These are phyloP conservation scores for Himalopsyche kuldschensis DNA, from an alignment of 2,888 invertebrate genomes.

Conservation along the genomic window DNA sequence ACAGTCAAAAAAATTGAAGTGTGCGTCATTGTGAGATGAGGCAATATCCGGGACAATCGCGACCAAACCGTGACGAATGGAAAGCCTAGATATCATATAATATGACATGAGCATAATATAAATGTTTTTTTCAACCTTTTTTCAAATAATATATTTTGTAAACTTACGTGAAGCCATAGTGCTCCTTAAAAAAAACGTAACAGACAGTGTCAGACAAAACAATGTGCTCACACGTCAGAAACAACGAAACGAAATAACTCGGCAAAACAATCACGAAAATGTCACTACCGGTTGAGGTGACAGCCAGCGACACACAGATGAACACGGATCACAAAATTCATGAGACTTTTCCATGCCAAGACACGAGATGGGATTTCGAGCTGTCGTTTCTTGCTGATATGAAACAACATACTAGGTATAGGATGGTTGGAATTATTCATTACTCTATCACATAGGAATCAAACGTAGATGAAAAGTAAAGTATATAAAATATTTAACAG, in stretches of 20 bases:
- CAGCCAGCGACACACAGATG: slow-evolving; percentile 9
- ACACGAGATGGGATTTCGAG: background rate
- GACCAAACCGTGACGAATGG: too few relatives aligned
- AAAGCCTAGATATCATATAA: too few relatives aligned
- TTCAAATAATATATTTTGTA: too few relatives aligned
- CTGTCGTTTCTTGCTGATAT: background rate
- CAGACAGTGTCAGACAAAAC: background rate
- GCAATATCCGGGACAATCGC: too few relatives aligned
- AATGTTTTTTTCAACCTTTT: too few relatives aligned
- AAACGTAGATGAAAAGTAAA: too few relatives aligned
- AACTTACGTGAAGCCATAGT: background rate
- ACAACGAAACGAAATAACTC: background rate
- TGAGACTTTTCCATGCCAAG: slow-evolving; percentile 10
- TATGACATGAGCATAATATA: too few relatives aligned
- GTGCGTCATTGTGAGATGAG: too few relatives aligned
- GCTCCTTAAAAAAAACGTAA: background rate
- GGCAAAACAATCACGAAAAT: background rate
- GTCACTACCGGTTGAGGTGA: slow-evolving; percentile 7
- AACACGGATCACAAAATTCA: slow-evolving; percentile 24
- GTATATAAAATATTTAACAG: too few relatives aligned
- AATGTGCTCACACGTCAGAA: background rate
- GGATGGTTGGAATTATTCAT: background rate
- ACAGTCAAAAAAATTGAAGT: too few relatives aligned
- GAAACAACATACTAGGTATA: background rate
- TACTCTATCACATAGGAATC: too few relatives aligned